These are phyloP conservation scores for Lepeophtheirus nordmannii DNA, from an alignment of 2,888 invertebrate genomes.

Conservation along the genomic window DNA sequence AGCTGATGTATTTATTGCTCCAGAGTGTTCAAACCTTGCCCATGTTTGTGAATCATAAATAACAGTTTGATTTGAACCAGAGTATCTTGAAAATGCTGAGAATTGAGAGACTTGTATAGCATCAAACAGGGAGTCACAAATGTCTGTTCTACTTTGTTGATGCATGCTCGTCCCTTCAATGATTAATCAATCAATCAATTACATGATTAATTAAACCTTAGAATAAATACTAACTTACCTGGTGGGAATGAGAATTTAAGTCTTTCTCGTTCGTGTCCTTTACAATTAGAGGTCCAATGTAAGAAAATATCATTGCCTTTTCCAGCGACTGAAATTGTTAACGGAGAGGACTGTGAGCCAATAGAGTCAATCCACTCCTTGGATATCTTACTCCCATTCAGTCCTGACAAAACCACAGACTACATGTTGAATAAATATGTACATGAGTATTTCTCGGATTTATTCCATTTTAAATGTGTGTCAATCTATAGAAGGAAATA, in stretches of 20 bases:
- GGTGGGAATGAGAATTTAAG: slow-evolving; percentile 35
- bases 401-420: slow-evolving; percentile 46
- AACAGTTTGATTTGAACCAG: slow-evolving; percentile 52
- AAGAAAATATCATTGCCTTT: slow-evolving; percentile 59
- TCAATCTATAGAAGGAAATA: slow-evolving; percentile 30
- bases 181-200: background rate
- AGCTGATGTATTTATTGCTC: slow-evolving; percentile 38
- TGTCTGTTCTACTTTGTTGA: slow-evolving; percentile 41
- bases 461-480: too few relatives aligned
- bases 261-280: slow-evolving; percentile 35
- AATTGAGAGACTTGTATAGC: slow-evolving; percentile 49
- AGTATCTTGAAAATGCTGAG: slow-evolving; percentile 48
- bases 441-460: too few relatives aligned
- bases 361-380: slow-evolving; percentile 45
- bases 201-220: too few relatives aligned
- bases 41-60: slow-evolving; percentile 51
- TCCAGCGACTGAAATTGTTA: slow-evolving; percentile 44
- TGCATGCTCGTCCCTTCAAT: slow-evolving; percentile 36
- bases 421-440: slow-evolving; percentile 29
- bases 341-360: slow-evolving; percentile 45
- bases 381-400: slow-evolving; percentile 45
- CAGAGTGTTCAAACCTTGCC: slow-evolving; percentile 29
- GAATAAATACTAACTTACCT: slow-evolving; percentile 31
- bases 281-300: slow-evolving; percentile 57
- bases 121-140: slow-evolving; percentile 54